Conservation (phyloP, 2,888 invertebrate species). For the Epistrophella euchroma region DNA sequence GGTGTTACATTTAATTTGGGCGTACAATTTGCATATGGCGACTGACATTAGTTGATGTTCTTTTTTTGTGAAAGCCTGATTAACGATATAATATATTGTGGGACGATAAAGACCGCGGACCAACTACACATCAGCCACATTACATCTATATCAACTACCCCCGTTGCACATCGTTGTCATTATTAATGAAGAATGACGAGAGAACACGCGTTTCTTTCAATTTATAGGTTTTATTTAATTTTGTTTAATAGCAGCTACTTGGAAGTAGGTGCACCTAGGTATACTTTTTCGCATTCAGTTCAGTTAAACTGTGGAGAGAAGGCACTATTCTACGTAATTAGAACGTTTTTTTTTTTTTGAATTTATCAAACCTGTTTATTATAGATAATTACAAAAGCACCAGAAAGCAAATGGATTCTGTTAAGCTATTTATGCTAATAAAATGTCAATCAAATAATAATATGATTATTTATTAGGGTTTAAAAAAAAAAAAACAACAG, state of each 20-base stretch:
- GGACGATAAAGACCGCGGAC: conserved; percentile 20
- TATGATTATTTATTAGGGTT: conserved; percentile 56
- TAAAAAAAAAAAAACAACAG: conserved; percentile 10
- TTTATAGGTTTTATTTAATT: conserved; percentile 25
- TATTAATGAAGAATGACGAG: conserved; percentile 59
- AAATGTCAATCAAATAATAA: conserved; percentile 51
- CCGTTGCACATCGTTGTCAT: conserved; percentile 56
- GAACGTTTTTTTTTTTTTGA: conserved; percentile 7
- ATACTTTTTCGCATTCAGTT: conserved; percentile 7
- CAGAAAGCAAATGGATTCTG: conserved; percentile 24
- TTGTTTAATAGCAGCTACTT: neutral
- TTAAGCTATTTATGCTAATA: conserved; percentile 61
- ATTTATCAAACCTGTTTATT: conserved; percentile 17
- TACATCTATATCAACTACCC: conserved; percentile 48
- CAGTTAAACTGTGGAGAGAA: neutral
- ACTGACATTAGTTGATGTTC: neutral
- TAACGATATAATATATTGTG: conserved; percentile 17
- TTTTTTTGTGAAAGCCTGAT: neutral
- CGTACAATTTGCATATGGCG: conserved; percentile 44
- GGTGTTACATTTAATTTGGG: conserved; percentile 60
- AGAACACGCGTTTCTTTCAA: conserved; percentile 56
- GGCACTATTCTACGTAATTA: conserved; percentile 17
- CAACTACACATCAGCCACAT: conserved; percentile 7
- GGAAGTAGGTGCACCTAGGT: neutral
- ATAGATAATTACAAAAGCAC: conserved; percentile 22